These are phyloP conservation scores for Mythimna vitellina DNA, from an alignment of 2,888 invertebrate species.

Conservation along the genomic window DNA sequence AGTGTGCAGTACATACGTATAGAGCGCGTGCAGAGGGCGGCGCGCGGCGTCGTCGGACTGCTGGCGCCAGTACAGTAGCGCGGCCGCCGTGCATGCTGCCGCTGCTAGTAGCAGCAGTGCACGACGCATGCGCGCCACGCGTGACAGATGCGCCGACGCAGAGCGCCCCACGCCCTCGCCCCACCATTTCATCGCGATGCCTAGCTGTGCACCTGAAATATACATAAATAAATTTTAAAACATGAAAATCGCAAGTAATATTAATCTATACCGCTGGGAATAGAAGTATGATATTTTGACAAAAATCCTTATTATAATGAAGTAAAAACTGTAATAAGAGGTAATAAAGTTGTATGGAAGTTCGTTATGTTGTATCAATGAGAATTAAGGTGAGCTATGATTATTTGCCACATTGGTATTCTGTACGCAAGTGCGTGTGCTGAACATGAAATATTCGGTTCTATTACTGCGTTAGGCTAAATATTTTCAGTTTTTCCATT, in stretches of 20 bases:
- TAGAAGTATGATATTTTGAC: too few species aligned
- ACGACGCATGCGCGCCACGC: conserved; percentile 89
- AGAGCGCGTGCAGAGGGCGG: conserved; percentile 78
- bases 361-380: too few species aligned
- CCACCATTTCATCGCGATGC: conserved; percentile 79
- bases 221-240: neutral
- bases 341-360: too few species aligned
- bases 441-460: neutral
- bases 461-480: neutral
- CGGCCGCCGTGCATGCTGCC: conserved; percentile 89
- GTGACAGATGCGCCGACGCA: conserved; percentile 88
- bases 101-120: conserved; percentile 90
- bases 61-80: conserved; percentile 92
- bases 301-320: too few species aligned
- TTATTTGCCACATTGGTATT: too few species aligned
- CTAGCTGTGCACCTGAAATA: conserved; percentile 72
- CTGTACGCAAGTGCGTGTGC: neutral
- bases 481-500: neutral
- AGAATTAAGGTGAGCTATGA: too few species aligned
- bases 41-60: conserved; percentile 84
- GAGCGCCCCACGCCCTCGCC: conserved; percentile 83
- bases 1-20: conserved; percentile 73
- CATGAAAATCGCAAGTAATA: neutral
- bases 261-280: too few species aligned
- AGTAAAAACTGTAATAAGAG: too few species aligned